These are phyloP conservation scores for Sebastiscus albofasciatus DNA, from an alignment of 2,797 vertebrate species.

Conservation along the genomic window DNA sequence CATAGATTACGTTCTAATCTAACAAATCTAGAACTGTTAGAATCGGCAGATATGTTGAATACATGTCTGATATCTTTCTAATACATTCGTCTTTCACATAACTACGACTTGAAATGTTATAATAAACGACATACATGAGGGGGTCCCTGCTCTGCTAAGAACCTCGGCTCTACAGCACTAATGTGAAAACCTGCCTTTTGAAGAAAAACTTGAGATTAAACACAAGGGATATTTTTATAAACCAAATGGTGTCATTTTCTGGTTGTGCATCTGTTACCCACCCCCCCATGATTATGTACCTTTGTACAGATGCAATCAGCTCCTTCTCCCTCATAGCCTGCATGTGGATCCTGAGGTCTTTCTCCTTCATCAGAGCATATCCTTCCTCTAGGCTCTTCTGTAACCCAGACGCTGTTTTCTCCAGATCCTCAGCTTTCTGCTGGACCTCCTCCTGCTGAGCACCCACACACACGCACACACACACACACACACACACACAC, in stretches of 20 bases:
- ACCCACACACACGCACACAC: background rate
- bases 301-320: constrained; percentile 91
- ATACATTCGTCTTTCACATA: too few relatives aligned
- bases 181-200: too few relatives aligned
- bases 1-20: too few relatives aligned
- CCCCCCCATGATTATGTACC: constrained; percentile 73
- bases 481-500: background rate
- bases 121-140: too few relatives aligned
- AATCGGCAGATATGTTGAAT: too few relatives aligned
- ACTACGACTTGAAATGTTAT: too few relatives aligned
- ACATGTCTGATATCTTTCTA: too few relatives aligned
- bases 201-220: too few relatives aligned
- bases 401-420: constrained; percentile 83
- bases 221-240: too few relatives aligned
- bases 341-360: constrained; percentile 85
- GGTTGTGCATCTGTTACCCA: background rate
- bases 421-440: constrained; percentile 79
- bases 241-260: background rate
- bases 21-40: too few relatives aligned
- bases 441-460: constrained; percentile 81
- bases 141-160: too few relatives aligned
- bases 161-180: too few relatives aligned
- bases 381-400: constrained; percentile 86
- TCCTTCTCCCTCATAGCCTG: constrained; percentile 92
- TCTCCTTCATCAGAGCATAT: constrained; percentile 76